Base-by-base conservation (phyloP, 2,888 invertebrate species). In the Pandemis cinnamomeana region DNA sequence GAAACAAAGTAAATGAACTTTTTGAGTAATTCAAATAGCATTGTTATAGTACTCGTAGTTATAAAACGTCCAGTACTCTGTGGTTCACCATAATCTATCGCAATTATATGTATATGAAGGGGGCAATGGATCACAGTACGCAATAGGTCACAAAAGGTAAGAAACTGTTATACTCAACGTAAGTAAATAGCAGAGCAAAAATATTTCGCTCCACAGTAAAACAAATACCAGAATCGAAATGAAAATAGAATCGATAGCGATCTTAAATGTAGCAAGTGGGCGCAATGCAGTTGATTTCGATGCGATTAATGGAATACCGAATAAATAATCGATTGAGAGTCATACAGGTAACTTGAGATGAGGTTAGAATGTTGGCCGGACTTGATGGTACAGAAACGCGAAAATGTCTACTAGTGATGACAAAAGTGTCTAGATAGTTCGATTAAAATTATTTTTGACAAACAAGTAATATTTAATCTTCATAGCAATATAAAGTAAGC, bases 241-340 rank as follows among this genome's bases (percentile, higher is more conserved):
- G 86, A 83, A 84, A 84, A 86, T 83, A 84, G 80, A 81, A 79
- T 83, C 81, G 80, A 79, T 81, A 84, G 85, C 85, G 86, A 89
- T 86, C 84, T 80, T 77, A 82, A 82, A 84, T 83, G 73, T 71
- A 61, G 76, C 75, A 67, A 77, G 91, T 90, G 87, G 90, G 90
- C 87, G 91, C 90, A 90, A 90, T 88, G 84, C 85, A 82, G 87
- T 85, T 85, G 82, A 82, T 80, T 78, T 66, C 80, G 82, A 83
- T 85, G 84, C 83, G 86, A 86, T 86, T 84, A 84, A 76, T 82
- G 78, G 80, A 80, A 82, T 86, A 83, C 82, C 79, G 89, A 86
- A 91, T 91, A 91, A 91, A 91, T 91, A 89, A 87, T 89, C 89
- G 87, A 91, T 89, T 89, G 86, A 87, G 85, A 80, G 83, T 85